Evolutionary conservation across 2,797 vertebrate genomes (phyloP), one percentile per base, ranked within the genome.

Genomic region (Thripadectes ignobilis): DNA sequence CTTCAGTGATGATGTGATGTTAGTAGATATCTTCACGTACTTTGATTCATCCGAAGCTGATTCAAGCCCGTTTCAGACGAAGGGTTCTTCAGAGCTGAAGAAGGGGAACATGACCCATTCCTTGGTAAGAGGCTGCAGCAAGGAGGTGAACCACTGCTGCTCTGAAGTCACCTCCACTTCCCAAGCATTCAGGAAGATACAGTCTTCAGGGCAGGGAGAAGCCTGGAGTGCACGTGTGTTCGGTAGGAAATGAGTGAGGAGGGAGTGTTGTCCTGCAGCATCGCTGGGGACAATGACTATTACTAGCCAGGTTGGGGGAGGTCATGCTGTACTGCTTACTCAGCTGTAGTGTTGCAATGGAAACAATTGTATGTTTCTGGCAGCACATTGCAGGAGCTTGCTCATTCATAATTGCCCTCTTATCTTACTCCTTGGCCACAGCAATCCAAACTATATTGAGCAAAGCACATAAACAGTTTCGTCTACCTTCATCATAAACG

Each of bases 381-480:
- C 57, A 84, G 78, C 74, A 49, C 61, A 88, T 77, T 85, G 79
- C 75, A 76, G 67, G 80, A 69, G 71, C 74, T 96, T 95, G 93
- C 81, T 96, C 94, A 96, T 81, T 89, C 49, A 5, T 95, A 95
- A 95, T 96, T 92, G 81, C 78, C 79, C 57, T 82, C 87, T 94
- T 95, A 94, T 94, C 95, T 95, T 73, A 63, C 45, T 80, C 48
- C 32, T 67, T 76, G 68, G 83, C 72, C 90, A 76, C 84, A 66
- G 77, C 81, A 66, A 94, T 95, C 78, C 84, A 88, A 88, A 76
- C 89, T 80, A 41, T 36, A 79, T 75, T 93, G 86, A 91, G 91
- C 81, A 97, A 97, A 92, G 94, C 89, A 78, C 61, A 79, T 91
- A 67, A 94, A 86, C 83, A 95, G 93, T 96, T 94, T 95, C 59